A percentile compares a stretch with the other conserved stretches of the same genome.
Evolutionary conservation across 1,140 invertebrate genomes (phyloP).

Genomic region (Drosophila eugracilis): DNA sequence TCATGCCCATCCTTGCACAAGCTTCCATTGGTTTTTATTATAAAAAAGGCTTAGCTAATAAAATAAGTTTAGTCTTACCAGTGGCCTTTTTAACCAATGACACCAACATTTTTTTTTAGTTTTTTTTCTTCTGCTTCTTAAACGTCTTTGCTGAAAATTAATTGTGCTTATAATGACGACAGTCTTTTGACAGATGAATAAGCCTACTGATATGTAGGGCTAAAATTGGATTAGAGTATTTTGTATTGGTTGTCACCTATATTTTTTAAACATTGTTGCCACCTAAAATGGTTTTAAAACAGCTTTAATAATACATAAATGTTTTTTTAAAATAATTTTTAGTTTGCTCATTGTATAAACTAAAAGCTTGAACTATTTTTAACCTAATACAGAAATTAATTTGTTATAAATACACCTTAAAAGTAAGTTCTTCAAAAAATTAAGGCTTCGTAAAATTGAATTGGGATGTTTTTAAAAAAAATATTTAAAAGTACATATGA

Average conservation of each 20-base stretch:
- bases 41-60: background rate
- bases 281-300: background rate
- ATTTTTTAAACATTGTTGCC: background rate
- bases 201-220: background rate
- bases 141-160: background rate
- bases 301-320: background rate
- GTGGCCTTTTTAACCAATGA: conserved; percentile 18
- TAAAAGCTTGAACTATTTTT: no score
- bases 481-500: background rate
- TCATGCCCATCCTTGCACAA: conserved; percentile 13
- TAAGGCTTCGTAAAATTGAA: no score
- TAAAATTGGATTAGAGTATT: background rate
- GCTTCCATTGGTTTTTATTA: background rate
- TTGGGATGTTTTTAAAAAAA: no score
- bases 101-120: conserved; percentile 31
- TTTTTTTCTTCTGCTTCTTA: conserved; percentile 3
- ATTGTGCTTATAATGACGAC: conserved; percentile 10
- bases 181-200: conserved; percentile 1
- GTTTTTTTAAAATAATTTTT: no score
- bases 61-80: background rate
- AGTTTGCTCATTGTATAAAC: no score
- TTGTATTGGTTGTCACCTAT: conserved; percentile 2
- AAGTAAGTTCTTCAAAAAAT: no score
- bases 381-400: no score
- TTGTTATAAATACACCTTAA: no score